These are phyloP conservation scores for Sebastes steindachneri DNA, from an alignment of 2,797 vertebrate genomes.

Conservation along the genomic window DNA sequence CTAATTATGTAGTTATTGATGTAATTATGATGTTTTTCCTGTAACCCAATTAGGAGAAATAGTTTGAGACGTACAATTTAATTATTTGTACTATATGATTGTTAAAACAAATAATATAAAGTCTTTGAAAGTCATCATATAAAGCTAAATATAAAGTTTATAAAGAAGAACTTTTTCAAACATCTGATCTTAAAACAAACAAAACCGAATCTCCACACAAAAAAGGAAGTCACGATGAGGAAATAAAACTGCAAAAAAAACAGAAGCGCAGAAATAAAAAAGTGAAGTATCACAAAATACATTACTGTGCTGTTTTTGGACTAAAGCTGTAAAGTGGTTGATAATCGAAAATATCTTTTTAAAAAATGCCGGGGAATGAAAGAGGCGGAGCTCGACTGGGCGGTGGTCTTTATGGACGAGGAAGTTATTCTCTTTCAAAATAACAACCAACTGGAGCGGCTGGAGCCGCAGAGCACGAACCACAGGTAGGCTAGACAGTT, in stretches of 20 bases:
- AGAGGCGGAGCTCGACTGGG: neutral
- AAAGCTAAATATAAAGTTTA: too few relatives aligned
- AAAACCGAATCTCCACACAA: neutral
- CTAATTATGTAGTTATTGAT: neutral
- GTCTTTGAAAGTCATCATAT: too few relatives aligned
- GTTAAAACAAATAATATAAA: neutral
- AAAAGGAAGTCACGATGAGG: neutral
- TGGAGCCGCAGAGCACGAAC: conserved; percentile 1
- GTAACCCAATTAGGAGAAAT: neutral
- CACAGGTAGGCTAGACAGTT: conserved; percentile 52
- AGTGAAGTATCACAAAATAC: neutral
- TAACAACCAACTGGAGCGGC: neutral
- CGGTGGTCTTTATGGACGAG: neutral
- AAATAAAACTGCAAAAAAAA: neutral
- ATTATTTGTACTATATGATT: neutral
- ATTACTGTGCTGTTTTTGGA: neutral
- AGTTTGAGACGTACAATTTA: neutral
- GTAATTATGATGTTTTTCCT: neutral
- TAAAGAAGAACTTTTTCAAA: neutral
- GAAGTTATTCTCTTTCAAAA: neutral
- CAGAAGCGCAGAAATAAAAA: neutral
- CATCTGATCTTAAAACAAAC: neutral
- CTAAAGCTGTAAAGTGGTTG: neutral
- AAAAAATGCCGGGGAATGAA: neutral
- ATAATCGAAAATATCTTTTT: neutral